Evolutionary conservation across 2,888 invertebrate species (phyloP).

Genomic region (Amphipoea lucens): DNA sequence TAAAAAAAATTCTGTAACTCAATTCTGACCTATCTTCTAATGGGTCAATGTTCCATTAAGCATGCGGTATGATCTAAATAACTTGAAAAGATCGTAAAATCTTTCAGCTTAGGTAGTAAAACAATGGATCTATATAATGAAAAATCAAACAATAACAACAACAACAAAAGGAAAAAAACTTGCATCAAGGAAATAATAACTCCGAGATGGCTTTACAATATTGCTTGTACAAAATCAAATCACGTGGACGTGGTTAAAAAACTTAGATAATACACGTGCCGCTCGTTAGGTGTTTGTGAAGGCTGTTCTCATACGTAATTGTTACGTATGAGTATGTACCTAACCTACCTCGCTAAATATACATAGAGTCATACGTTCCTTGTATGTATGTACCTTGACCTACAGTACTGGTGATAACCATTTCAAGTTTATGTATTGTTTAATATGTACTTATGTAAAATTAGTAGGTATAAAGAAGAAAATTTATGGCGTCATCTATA

Average conservation of each 20-base stretch:
- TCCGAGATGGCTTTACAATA: too few relatives aligned
- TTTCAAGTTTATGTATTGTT: conserved; percentile 8
- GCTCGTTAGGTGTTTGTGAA: neutral
- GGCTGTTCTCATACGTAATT: conserved; percentile 7
- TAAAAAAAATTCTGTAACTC: too few relatives aligned
- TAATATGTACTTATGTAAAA: too few relatives aligned
- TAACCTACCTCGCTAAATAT: neutral
- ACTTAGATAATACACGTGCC: neutral
- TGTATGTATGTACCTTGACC: conserved; percentile 3
- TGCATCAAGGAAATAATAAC: neutral
- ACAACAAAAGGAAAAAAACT: neutral
- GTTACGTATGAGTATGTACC: neutral
- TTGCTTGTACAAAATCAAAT: neutral
- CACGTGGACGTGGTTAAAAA: neutral
- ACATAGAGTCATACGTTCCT: neutral
- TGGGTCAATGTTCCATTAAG: too few relatives aligned
- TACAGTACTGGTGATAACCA: conserved; percentile 8
- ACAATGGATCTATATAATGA: neutral
- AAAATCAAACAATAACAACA: neutral
- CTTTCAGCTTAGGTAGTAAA: neutral
- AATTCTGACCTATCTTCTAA: too few relatives aligned
- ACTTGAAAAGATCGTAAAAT: neutral
- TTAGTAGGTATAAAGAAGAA: too few relatives aligned
- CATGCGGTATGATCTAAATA: neutral
- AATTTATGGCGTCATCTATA: too few relatives aligned